A percentile compares a stretch with the other conserved stretches of the same genome.
Evolutionary conservation across 2,888 invertebrate species (phyloP).

Genomic region (Baccha elongata): DNA sequence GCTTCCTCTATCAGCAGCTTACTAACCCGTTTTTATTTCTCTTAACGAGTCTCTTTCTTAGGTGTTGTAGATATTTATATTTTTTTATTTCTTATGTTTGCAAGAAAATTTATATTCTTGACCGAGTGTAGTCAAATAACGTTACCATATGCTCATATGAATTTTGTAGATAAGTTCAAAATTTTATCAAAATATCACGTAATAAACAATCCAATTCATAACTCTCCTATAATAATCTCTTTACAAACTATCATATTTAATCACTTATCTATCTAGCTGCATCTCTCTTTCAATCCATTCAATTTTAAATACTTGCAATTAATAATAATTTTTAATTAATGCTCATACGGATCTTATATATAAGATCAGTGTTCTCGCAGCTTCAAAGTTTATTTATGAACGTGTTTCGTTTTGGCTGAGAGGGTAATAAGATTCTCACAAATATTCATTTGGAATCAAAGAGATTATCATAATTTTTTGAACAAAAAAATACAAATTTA

Average conservation of each 20-base stretch:
- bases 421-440: slow-evolving; percentile 48
- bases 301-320: slow-evolving; percentile 40
- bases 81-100: too few relatives aligned
- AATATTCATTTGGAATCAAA: slow-evolving; percentile 49
- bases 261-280: background rate
- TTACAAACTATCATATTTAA: slow-evolving; percentile 10
- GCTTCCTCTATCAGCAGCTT: too few relatives aligned
- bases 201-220: background rate
- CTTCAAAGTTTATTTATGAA: background rate
- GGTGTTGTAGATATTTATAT: too few relatives aligned
- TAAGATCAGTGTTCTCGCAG: slow-evolving; percentile 22
- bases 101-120: too few relatives aligned
- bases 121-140: too few relatives aligned
- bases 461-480: slow-evolving; percentile 60
- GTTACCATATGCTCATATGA: too few relatives aligned
- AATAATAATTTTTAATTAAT: slow-evolving; percentile 53
- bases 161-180: background rate
- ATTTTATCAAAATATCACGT: background rate
- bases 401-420: background rate
- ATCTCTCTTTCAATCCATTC: slow-evolving; percentile 31
- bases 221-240: background rate
- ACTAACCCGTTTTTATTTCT: too few relatives aligned
- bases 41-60: too few relatives aligned
- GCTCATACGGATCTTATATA: slow-evolving; percentile 17
- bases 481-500: slow-evolving; percentile 56